Evolutionary conservation across 2,797 vertebrate species (phyloP).

Genomic region (Chloroceryle inda): DNA sequence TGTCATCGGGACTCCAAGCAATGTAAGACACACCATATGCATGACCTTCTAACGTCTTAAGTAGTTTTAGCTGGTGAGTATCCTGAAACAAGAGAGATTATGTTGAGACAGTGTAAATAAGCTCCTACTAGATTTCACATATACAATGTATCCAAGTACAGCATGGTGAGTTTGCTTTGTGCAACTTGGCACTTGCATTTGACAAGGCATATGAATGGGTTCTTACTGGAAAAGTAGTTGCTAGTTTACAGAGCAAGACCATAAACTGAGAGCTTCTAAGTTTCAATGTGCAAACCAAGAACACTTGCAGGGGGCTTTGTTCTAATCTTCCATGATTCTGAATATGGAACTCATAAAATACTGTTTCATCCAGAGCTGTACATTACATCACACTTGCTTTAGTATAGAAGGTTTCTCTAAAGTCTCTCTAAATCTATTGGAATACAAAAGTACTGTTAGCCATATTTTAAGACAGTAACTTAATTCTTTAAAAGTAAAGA

Average conservation of each 20-base stretch:
- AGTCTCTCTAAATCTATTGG: background rate
- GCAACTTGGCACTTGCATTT: background rate
- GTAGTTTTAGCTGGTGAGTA: constrained; percentile 94
- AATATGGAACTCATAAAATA: background rate
- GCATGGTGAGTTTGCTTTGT: background rate
- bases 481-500: background rate
- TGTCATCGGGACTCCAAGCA: constrained; percentile 98
- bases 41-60: constrained; percentile 96
- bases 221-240: background rate
- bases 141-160: background rate
- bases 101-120: background rate
- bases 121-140: background rate
- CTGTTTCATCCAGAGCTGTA: rapidly evolving
- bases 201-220: background rate
- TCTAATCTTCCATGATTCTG: background rate
- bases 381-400: background rate
- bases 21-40: constrained; percentile 97
- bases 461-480: background rate
- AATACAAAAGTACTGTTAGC: background rate
- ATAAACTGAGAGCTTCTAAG: background rate
- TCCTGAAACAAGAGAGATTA: constrained; percentile 82
- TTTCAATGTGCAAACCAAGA: background rate
- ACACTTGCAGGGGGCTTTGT: background rate
- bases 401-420: background rate
- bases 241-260: background rate